Percentiles rank a stretch among this genome's conserved stretches.
phyloP scores from a whole-genome alignment of 2,888 invertebrate genomes.

The Meandrusa payeni region DNA sequence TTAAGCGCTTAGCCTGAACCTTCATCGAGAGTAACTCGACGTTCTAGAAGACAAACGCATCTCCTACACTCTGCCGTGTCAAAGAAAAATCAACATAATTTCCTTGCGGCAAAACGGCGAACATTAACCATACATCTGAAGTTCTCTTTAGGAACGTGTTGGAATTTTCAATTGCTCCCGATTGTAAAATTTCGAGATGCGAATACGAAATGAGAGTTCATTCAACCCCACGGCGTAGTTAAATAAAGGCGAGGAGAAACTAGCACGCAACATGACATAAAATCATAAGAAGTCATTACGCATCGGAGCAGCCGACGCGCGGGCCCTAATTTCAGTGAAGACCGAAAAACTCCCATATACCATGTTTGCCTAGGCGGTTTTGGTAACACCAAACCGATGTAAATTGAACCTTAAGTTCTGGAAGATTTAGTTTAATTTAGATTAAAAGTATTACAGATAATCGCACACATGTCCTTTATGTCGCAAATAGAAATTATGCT shows the following conservation, averaged over 20 bases:
- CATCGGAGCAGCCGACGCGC: constrained; percentile 57
- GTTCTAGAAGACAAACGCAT: no score
- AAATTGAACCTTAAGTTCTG: constrained; percentile 31
- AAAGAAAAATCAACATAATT: constrained; percentile 6
- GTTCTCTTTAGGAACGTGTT: constrained; percentile 29
- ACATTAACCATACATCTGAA: constrained; percentile 17
- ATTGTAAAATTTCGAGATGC: constrained; percentile 36
- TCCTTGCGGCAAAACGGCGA: neutral
- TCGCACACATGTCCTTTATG: constrained; percentile 57
- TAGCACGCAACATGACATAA: constrained; percentile 71
- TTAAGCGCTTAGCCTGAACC: no score
- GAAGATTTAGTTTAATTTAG: constrained; percentile 34
- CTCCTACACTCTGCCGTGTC: no score
- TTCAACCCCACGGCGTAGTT: constrained; percentile 52
- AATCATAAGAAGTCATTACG: constrained; percentile 79
- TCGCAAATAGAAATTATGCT: constrained; percentile 32
- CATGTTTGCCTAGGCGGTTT: constrained; percentile 60
- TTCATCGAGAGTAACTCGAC: no score
- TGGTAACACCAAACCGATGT: constrained; percentile 31
- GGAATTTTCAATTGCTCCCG: constrained; percentile 36
- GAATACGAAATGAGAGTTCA: constrained; percentile 40
- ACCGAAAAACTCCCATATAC: constrained; percentile 60
- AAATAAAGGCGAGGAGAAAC: constrained; percentile 57
- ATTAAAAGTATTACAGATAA: constrained; percentile 45
- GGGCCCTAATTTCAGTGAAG: constrained; percentile 65